Conservation (phyloP, 2,113 vertebrate genomes). For the Piliocolobus tephrosceles region DNA sequence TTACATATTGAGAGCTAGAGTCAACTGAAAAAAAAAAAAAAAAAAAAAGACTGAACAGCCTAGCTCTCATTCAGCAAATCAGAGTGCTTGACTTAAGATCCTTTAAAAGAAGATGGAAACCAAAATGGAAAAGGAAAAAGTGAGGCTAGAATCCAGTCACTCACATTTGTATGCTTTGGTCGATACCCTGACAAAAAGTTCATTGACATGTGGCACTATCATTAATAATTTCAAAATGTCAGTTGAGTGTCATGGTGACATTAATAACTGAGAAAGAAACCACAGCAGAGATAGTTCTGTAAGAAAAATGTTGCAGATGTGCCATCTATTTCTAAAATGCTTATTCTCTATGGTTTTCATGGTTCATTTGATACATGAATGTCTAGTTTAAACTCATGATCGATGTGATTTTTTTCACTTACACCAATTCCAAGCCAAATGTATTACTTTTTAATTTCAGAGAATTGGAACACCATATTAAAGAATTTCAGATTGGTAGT, state of each 20-base stretch:
- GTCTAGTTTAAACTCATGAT: constrained; percentile 37
- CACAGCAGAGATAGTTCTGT: constrained; percentile 11
- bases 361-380: constrained; percentile 47
- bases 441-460: constrained; percentile 41
- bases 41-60: neutral
- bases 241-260: constrained; percentile 44
- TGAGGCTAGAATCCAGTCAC: constrained; percentile 18
- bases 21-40: neutral
- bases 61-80: neutral
- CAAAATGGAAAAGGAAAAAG: constrained; percentile 11
- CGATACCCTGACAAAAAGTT: constrained; percentile 9
- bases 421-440: constrained; percentile 34
- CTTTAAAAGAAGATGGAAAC: neutral
- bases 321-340: constrained; percentile 50
- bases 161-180: constrained; percentile 42
- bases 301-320: constrained; percentile 48
- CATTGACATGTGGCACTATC: constrained; percentile 16
- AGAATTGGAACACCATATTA: constrained; percentile 6
- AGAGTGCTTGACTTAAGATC: constrained; percentile 4
- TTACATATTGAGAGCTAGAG: neutral
- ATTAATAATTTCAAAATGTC: constrained; percentile 66
- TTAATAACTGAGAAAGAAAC: constrained; percentile 59
- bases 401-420: neutral
- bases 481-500: constrained; percentile 5
- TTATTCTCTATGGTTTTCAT: constrained; percentile 39